phyloP scores from a whole-genome alignment of 2,888 invertebrate species.

The Platycnemis pennipes region DNA sequence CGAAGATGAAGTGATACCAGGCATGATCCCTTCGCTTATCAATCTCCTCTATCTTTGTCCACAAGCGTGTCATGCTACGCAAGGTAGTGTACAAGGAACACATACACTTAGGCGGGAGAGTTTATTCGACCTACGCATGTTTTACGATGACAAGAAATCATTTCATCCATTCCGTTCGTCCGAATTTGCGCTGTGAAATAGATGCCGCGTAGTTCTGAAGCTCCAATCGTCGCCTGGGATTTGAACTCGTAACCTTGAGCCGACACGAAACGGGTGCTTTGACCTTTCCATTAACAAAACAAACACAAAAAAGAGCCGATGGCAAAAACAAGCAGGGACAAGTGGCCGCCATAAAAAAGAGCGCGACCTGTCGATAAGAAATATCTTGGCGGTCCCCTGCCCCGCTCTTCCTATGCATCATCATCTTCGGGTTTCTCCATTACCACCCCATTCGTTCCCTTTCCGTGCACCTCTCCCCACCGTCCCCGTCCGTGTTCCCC shows the following conservation, averaged over 20 bases:
- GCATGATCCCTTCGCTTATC: background rate
- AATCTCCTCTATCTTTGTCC: background rate
- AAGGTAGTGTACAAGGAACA: background rate
- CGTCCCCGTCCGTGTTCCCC: background rate
- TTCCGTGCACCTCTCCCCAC: background rate
- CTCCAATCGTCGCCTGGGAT: background rate
- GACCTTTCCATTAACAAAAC: background rate
- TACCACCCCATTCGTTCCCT: background rate
- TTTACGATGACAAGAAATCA: background rate
- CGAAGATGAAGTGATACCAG: background rate
- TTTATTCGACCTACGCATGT: background rate
- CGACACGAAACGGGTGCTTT: background rate
- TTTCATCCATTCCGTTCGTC: background rate
- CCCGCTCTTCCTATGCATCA: background rate
- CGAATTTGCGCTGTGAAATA: background rate
- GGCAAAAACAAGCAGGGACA: background rate
- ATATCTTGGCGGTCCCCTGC: background rate
- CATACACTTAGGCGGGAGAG: background rate
- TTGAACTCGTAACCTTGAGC: constrained; percentile 19
- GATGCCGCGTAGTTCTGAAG: background rate
- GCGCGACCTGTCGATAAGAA: constrained; percentile 18
- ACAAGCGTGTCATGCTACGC: background rate
- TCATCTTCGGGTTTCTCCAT: background rate
- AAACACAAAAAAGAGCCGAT: background rate
- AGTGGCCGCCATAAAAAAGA: background rate